These are phyloP conservation scores for Vulpes ferrilata DNA, from an alignment of 2,113 vertebrate species.

Conservation along the genomic window DNA sequence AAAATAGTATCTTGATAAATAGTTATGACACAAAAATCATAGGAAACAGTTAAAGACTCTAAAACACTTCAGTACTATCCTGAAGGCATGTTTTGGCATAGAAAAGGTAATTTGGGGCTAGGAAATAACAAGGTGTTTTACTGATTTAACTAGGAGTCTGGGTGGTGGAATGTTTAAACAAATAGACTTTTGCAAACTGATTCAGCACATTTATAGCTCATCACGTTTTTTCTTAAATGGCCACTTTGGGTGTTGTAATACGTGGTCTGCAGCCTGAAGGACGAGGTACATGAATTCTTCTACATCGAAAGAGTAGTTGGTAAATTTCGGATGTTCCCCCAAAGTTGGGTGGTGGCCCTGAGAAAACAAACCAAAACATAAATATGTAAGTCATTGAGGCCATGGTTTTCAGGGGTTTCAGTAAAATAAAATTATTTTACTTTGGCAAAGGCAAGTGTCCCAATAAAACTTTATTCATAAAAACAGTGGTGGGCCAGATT, in stretches of 20 bases:
- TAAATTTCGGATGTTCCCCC: conserved; percentile 98
- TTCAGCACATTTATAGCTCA: conserved; percentile 89
- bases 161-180: background rate
- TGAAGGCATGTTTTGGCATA: conserved; percentile 26
- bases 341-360: conserved; percentile 99
- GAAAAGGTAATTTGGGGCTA: conserved; percentile 31
- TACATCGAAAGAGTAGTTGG: conserved; percentile 97
- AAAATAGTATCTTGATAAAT: conserved; percentile 60
- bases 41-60: background rate
- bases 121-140: background rate
- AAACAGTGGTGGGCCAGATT: background rate
- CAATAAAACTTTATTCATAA: conserved; percentile 50
- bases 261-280: conserved; percentile 91
- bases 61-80: conserved; percentile 12
- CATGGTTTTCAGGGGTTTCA: conserved; percentile 34
- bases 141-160: background rate
- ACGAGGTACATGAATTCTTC: conserved; percentile 96
- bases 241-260: conserved; percentile 94
- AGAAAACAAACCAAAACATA: conserved; percentile 70
- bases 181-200: background rate
- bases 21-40: conserved; percentile 59
- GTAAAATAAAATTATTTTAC: background rate
- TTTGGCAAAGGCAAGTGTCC: background rate
- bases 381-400: background rate
- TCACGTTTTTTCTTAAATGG: conserved; percentile 87